A percentile compares a stretch with the other conserved stretches of the same genome.
These are phyloP conservation scores for Deilephila elpenor DNA, from an alignment of 2,888 invertebrate species.

Conservation along the genomic window DNA sequence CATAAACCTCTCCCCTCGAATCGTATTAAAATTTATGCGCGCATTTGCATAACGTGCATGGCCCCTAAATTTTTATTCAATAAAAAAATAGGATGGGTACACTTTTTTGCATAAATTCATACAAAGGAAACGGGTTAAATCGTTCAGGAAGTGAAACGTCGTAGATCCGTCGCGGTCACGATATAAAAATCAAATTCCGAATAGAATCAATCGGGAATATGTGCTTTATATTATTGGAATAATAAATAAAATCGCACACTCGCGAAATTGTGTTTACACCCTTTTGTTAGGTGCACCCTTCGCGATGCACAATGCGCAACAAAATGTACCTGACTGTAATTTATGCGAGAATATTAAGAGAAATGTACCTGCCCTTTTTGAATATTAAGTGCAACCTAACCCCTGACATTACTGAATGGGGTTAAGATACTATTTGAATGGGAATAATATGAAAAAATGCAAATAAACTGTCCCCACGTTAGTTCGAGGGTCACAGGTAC, in stretches of 20 bases:
- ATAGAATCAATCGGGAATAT: conserved; percentile 25
- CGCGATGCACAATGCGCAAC: conserved; percentile 75
- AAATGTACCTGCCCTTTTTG: conserved; percentile 85
- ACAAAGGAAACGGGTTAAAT: conserved; percentile 84
- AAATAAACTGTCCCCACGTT: conserved; percentile 83
- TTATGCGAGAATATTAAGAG: conserved; percentile 85
- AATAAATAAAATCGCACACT: conserved; percentile 56
- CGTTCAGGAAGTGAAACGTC: conserved; percentile 82
- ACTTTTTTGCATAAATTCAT: conserved; percentile 85
- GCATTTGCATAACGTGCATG: conserved; percentile 85
- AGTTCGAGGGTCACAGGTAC: conserved; percentile 75
- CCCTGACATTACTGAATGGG: conserved; percentile 84
- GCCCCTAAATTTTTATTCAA: conserved; percentile 84
- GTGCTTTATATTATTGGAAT: conserved; percentile 48
- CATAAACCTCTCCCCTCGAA: conserved; percentile 48
- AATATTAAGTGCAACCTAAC: conserved; percentile 86
- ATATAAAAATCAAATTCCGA: conserved; percentile 55
- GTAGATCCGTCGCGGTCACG: conserved; percentile 68
- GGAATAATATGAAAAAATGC: conserved; percentile 83
- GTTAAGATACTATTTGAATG: conserved; percentile 84
- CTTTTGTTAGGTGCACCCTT: conserved; percentile 58
- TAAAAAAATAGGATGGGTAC: conserved; percentile 86
- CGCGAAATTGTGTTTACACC: conserved; percentile 50
- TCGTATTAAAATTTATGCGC: conserved; percentile 81
- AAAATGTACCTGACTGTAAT: conserved; percentile 85